Evolutionary conservation across 2,113 vertebrate species (phyloP).

Genomic region (Gopherus flavomarginatus): DNA sequence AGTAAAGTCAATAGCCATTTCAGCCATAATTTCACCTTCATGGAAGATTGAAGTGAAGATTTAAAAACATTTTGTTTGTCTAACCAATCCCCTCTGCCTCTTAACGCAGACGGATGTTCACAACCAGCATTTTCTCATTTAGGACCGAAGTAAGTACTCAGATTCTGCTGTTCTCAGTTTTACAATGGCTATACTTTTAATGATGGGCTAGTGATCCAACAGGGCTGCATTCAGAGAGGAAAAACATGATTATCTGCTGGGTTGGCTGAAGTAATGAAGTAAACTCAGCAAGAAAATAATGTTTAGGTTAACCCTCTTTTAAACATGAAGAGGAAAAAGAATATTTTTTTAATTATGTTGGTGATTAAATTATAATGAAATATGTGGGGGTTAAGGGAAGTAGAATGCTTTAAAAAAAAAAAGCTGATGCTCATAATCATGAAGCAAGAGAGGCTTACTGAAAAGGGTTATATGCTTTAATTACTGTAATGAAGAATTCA

Average conservation of each 20-base stretch:
- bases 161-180: neutral
- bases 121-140: neutral
- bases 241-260: neutral
- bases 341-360: neutral
- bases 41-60: neutral
- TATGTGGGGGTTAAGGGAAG: neutral
- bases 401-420: neutral
- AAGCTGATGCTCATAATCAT: neutral
- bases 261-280: neutral
- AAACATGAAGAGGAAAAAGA: neutral
- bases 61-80: neutral
- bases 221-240: neutral
- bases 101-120: neutral
- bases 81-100: neutral
- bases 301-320: neutral
- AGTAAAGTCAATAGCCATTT: constrained; percentile 55
- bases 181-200: neutral
- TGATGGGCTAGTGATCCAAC: neutral
- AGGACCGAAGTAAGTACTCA: neutral
- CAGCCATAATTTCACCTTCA: neutral
- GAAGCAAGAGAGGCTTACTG: neutral
- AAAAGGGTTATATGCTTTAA: neutral
- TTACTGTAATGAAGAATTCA: neutral
- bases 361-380: neutral
- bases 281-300: neutral